Conservation (phyloP, 2,888 invertebrate species). For the Apodemia zela region DNA sequence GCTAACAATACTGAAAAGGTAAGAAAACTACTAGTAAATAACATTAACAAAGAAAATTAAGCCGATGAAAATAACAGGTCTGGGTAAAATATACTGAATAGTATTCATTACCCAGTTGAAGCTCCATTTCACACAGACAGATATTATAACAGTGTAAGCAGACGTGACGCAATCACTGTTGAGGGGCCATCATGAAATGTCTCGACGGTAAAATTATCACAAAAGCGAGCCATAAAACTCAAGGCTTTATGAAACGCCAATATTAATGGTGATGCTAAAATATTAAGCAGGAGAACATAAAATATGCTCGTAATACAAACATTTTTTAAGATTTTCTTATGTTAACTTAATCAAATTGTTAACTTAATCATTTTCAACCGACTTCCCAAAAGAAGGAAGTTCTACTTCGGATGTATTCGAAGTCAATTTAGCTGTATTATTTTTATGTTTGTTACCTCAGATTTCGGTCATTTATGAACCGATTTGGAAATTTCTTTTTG, state of each 20-base stretch:
- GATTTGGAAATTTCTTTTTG: too few relatives aligned
- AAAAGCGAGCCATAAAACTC: slow-evolving; percentile 1
- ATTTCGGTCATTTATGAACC: too few relatives aligned
- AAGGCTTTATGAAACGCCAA: not conserved
- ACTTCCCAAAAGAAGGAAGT: too few relatives aligned
- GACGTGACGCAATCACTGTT: slow-evolving; percentile 1
- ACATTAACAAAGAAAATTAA: not conserved
- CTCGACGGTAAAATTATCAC: not conserved
- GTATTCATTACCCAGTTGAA: not conserved
- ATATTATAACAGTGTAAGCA: not conserved
- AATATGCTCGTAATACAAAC: not conserved
- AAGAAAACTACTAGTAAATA: not conserved
- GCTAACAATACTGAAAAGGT: too few relatives aligned
- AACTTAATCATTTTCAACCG: too few relatives aligned
- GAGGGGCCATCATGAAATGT: not conserved
- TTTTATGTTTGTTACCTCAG: too few relatives aligned
- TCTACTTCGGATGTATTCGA: too few relatives aligned
- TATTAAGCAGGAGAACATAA: not conserved
- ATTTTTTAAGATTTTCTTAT: too few relatives aligned
- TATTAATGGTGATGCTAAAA: not conserved
- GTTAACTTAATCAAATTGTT: too few relatives aligned
- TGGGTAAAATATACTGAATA: not conserved
- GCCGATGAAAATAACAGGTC: not conserved
- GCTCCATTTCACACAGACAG: not conserved
- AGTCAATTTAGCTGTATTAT: too few relatives aligned